Evolutionary conservation across 2,888 invertebrate species (phyloP).

Genomic region (Morpho achilles): DNA sequence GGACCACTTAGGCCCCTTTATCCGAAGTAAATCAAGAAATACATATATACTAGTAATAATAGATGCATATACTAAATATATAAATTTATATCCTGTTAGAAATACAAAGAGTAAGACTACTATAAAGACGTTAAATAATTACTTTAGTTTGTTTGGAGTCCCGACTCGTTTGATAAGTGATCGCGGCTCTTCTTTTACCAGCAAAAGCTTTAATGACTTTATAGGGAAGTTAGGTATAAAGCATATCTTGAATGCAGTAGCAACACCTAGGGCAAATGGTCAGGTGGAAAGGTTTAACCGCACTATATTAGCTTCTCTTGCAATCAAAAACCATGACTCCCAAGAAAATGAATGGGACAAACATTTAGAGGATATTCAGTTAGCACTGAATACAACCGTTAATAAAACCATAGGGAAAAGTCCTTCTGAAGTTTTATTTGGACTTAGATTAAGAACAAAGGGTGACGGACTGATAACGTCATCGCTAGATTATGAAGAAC

Average conservation of each 20-base stretch:
- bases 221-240: constrained; percentile 15
- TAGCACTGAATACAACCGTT: constrained; percentile 22
- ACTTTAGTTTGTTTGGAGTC: constrained; percentile 3
- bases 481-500: too few species aligned
- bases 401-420: constrained; percentile 17
- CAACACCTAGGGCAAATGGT: constrained; percentile 31
- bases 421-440: too few species aligned
- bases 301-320: constrained; percentile 23
- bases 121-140: neutral
- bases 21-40: too few species aligned
- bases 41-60: too few species aligned
- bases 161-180: constrained; percentile 23
- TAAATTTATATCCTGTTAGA: constrained; percentile 9
- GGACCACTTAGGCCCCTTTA: too few species aligned
- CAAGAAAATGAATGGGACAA: constrained; percentile 21
- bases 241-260: constrained; percentile 29
- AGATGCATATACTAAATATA: too few species aligned
- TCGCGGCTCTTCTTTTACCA: constrained; percentile 24
- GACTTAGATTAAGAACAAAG: too few species aligned
- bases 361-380: constrained; percentile 18
- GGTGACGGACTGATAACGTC: too few species aligned
- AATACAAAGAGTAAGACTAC: constrained; percentile 1
- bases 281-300: constrained; percentile 29
- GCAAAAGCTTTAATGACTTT: constrained; percentile 23
- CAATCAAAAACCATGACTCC: constrained; percentile 9